Base-by-base conservation (phyloP, 2,888 invertebrate genomes). In the Ernsta delagoae region DNA sequence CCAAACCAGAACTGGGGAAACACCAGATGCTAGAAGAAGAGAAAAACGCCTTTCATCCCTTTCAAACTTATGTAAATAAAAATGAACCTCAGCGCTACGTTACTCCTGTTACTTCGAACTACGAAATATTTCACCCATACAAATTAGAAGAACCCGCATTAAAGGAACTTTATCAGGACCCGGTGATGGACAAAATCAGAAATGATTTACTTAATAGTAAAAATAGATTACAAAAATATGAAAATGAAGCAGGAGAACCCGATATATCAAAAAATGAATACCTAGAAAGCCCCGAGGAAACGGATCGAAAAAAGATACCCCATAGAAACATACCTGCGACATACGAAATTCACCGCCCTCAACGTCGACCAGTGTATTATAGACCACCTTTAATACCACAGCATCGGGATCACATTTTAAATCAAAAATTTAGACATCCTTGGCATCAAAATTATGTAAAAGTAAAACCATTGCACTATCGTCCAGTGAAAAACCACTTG, bases 61-160 rank as follows among this genome's bases (percentile, higher is more conserved):
- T 86, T 68, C 90, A 89, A 78, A 75, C 82, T 36, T 89, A 82
- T 69, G 77, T 83, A 2, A 77, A 85, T 24, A 77, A 80, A 53
- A 79, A 82, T 71, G 78, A 81, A 63, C 76, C 78, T 48, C 70
- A 73, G 3, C 71, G 71, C 24, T 76, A 81, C 48, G 82, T 80
- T 0, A 77, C 77, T 41, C 92, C 93, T 4, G 78, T 77, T 5
- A 77, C 84, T 1, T 82, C 82, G 4, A 84, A 83, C 59, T 92
- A 89, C 77, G 89, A 92, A 79, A 80, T 91, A 4, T 92, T 84
- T 65, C 92, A 93, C 75, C 93, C 93, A 0, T 93, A 93, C 59
- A 82, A 89, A 78, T 83, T 83, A 0, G 92, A 93, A 74, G 85
- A 85, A 71, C 88, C 88, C 12, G 85, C 85, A 5, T 78, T 93